Percentiles rank a stretch among this genome's conserved stretches.
Evolutionary conservation across 2,888 invertebrate species (phyloP).

Genomic region (Eustalomyia histrio): DNA sequence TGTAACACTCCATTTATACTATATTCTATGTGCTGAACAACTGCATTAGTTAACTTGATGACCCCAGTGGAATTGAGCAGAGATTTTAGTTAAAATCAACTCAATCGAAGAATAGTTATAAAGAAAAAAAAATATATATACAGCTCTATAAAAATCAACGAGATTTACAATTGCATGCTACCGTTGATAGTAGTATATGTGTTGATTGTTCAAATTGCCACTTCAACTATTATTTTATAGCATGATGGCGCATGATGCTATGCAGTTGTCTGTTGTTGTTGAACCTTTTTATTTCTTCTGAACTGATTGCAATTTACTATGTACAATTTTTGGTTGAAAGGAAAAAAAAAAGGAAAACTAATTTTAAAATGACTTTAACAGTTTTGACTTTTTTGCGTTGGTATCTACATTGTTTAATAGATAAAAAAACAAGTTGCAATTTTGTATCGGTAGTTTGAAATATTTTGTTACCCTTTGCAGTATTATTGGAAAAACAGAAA

Average conservation of each 20-base stretch:
- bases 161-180: not conserved
- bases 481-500: too few species aligned
- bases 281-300: not conserved
- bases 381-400: not conserved
- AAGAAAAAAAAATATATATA: not conserved
- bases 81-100: constrained; percentile 55
- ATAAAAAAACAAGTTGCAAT: too few species aligned
- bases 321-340: constrained; percentile 24
- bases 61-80: constrained; percentile 61
- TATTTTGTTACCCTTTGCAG: too few species aligned
- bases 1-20: too few species aligned
- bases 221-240: constrained; percentile 54
- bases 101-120: constrained; percentile 11
- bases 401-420: too few species aligned
- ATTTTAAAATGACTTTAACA: constrained; percentile 17
- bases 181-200: constrained; percentile 6
- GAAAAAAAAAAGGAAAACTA: constrained; percentile 14
- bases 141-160: constrained; percentile 19
- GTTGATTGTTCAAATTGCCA: constrained; percentile 52
- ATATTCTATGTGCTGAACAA: not conserved
- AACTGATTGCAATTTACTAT: constrained; percentile 43
- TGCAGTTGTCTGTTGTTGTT: not conserved
- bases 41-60: constrained; percentile 59
- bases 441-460: too few species aligned
- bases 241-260: not conserved